Evolutionary conservation across 2,797 vertebrate genomes (phyloP).

Genomic region (Coreius guichenoti): DNA sequence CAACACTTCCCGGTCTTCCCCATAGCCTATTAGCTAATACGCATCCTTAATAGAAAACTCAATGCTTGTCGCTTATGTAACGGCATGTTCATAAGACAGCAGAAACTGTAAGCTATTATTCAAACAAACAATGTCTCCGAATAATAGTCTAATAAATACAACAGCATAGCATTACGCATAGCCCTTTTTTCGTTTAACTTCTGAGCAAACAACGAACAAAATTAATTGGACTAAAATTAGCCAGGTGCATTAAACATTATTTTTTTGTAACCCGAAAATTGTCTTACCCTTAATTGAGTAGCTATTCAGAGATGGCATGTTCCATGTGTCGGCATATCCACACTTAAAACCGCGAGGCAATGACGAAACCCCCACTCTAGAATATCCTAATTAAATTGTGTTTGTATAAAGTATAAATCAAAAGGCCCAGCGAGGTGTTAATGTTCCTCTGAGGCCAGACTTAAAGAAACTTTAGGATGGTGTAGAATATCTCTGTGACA

Average conservation of each 20-base stretch:
- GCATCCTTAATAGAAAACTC: background rate
- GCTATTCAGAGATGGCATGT: constrained; percentile 22
- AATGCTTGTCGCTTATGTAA: background rate
- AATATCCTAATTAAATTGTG: constrained; percentile 9
- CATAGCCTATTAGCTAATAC: background rate
- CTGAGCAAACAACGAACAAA: background rate
- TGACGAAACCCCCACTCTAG: background rate
- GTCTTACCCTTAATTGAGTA: constrained; percentile 33
- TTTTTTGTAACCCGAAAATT: background rate
- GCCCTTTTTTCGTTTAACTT: background rate
- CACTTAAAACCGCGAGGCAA: background rate
- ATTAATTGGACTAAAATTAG: background rate
- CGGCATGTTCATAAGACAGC: background rate
- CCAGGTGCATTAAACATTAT: background rate
- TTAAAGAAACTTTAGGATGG: constrained; percentile 28
- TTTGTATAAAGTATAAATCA: background rate
- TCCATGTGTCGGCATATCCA: background rate
- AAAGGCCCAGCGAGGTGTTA: background rate
- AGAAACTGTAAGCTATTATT: background rate
- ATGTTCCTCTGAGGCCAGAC: constrained; percentile 17
- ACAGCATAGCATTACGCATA: background rate
- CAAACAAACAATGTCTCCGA: background rate
- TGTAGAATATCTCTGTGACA: constrained; percentile 34
- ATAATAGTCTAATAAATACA: background rate
- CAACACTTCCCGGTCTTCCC: background rate